Evolutionary conservation across 2,888 invertebrate species (phyloP).

Genomic region (Noctua pronuba): DNA sequence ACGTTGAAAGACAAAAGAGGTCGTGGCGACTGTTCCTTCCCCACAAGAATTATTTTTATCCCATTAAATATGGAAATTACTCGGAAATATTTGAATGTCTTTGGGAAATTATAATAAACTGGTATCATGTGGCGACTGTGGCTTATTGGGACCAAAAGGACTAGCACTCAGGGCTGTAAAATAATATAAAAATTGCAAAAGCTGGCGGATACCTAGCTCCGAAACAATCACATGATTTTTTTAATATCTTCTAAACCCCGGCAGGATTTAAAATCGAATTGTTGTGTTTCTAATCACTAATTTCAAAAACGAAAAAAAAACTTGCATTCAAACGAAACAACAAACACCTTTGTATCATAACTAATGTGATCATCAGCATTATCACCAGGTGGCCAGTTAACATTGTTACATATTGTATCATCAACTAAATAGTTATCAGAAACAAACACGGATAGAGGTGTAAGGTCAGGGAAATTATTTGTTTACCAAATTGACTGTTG

Average conservation of each 20-base stretch:
- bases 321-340: constrained; percentile 24
- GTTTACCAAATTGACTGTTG: background rate
- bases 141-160: too few relatives aligned
- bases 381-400: background rate
- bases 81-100: too few relatives aligned
- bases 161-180: too few relatives aligned
- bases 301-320: constrained; percentile 23
- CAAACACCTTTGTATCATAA: constrained; percentile 28
- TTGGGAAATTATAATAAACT: too few relatives aligned
- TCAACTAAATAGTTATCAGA: background rate
- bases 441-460: background rate
- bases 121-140: too few relatives aligned
- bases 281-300: background rate
- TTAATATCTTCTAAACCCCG: too few relatives aligned
- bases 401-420: constrained; percentile 7
- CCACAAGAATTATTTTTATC: too few relatives aligned
- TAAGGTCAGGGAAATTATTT: background rate
- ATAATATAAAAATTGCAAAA: too few relatives aligned
- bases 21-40: too few relatives aligned
- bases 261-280: background rate
- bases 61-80: too few relatives aligned
- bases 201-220: too few relatives aligned
- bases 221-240: too few relatives aligned
- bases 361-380: constrained; percentile 18
- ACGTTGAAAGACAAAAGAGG: background rate